Evolutionary conservation across 2,888 invertebrate species (phyloP), one percentile per base, ranked within the genome.

Genomic region (Malacosoma neustria): DNA sequence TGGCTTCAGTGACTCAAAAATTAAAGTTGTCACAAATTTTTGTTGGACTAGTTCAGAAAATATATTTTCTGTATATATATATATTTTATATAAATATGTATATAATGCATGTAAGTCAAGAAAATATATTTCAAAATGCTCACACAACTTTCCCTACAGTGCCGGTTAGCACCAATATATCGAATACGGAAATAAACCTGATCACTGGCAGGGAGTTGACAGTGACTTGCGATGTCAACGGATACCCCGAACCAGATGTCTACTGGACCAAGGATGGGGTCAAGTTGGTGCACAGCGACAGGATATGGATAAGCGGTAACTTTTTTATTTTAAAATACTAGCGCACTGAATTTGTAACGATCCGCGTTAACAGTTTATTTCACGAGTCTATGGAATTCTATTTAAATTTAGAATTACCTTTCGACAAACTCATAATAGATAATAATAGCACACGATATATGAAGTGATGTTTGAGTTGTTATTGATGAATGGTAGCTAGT

Each of bases 251-350:
- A 37, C 95, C 95, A 2, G 82, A 87, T 45, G 92, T 96, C 2
- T 80, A 88, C 40, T 97, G 97, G 97, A 92, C 89, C 68, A 95
- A 94, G 72, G 91, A 96, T 63, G 89, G 90, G 33, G 69, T 72
- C 15, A 82, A 74, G 2, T 59, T 95, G 9, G 50, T 68, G 22
- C 53, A 87, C 14, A 86, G 84, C 37, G 88, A 89, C 36, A 88
- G 90, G 44, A 76, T 91, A 38, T 86, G 88, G 54, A 89, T 93
- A 51, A 89, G 90, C 50, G 90, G 94, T 93, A 74, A 49, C 3
- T 22, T 22, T 9, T 3, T 2, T 22, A 7, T 22, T 22, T 22
- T n/a, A n/a, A n/a, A n/a, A n/a, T n/a, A n/a, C n/a, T n/a, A n/a
- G n/a, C n/a, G n/a, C n/a, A n/a, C n/a, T n/a, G n/a, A n/a, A n/a